Evolutionary conservation across 1,140 invertebrate species (phyloP).

Genomic region (Bombus waltoni): DNA sequence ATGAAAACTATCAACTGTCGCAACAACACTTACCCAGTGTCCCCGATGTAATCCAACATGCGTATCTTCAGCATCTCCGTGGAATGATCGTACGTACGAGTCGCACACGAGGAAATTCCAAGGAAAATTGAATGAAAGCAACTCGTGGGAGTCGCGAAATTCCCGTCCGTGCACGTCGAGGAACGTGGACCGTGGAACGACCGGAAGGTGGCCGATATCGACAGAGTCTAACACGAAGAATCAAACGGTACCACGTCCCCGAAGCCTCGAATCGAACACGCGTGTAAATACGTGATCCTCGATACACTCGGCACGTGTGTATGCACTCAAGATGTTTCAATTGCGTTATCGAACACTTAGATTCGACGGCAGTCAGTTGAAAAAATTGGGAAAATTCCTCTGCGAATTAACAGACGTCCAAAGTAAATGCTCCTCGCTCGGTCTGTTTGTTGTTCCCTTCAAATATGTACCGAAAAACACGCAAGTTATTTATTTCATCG

Average conservation of each 20-base stretch:
- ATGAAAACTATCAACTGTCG: background rate
- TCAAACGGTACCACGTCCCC: constrained; percentile 69
- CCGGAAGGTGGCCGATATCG: constrained; percentile 51
- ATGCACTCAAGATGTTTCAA: constrained; percentile 13
- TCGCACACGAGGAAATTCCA: constrained; percentile 20
- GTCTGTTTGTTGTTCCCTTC: background rate
- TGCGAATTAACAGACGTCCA: background rate
- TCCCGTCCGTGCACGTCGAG: background rate
- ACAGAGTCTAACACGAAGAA: constrained; percentile 54
- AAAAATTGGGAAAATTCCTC: background rate
- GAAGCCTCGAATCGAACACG: constrained; percentile 60
- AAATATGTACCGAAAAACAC: background rate
- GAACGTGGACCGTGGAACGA: constrained; percentile 23
- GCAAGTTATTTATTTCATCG: background rate
- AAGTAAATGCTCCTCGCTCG: background rate
- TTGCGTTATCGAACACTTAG: constrained; percentile 17
- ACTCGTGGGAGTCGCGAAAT: background rate
- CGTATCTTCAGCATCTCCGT: constrained; percentile 80
- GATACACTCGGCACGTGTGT: background rate
- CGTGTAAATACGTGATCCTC: constrained; percentile 43
- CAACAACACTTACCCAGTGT: constrained; percentile 77
- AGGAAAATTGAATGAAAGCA: background rate
- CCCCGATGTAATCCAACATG: constrained; percentile 81
- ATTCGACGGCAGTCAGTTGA: background rate
- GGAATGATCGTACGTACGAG: background rate